Evolutionary conservation across 2,113 vertebrate species (phyloP).

Genomic region (Paradisaea rubra): DNA sequence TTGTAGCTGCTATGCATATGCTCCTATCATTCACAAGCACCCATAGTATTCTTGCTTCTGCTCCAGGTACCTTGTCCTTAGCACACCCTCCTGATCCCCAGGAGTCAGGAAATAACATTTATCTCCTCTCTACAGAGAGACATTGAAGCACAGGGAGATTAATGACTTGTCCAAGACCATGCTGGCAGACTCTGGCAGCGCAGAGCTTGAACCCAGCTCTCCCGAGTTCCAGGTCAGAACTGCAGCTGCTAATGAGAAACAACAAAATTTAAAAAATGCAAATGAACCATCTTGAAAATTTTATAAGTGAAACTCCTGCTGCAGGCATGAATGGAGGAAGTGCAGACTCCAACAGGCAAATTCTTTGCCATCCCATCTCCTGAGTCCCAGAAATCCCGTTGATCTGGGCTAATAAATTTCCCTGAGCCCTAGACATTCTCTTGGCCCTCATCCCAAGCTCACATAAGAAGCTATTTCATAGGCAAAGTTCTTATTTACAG

Average conservation of each 20-base stretch:
- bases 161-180: not conserved
- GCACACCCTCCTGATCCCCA: not conserved
- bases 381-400: slow-evolving; percentile 59
- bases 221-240: not conserved
- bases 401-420: slow-evolving; percentile 68
- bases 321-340: slow-evolving; percentile 44
- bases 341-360: slow-evolving; percentile 47
- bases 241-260: slow-evolving; percentile 7
- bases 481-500: slow-evolving; percentile 60
- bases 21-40: not conserved
- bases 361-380: slow-evolving; percentile 60
- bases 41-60: not conserved
- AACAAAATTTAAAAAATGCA: slow-evolving; percentile 29
- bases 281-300: slow-evolving; percentile 6
- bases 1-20: not conserved
- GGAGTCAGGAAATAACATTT: not conserved
- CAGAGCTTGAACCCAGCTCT: not conserved
- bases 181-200: not conserved
- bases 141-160: not conserved
- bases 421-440: slow-evolving; percentile 49
- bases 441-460: slow-evolving; percentile 67
- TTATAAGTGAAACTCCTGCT: slow-evolving; percentile 7
- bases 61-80: not conserved
- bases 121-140: not conserved
- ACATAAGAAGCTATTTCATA: slow-evolving; percentile 70